phyloP scores from a whole-genome alignment of 2,888 invertebrate species.

The Pasiphila rectangulata region DNA sequence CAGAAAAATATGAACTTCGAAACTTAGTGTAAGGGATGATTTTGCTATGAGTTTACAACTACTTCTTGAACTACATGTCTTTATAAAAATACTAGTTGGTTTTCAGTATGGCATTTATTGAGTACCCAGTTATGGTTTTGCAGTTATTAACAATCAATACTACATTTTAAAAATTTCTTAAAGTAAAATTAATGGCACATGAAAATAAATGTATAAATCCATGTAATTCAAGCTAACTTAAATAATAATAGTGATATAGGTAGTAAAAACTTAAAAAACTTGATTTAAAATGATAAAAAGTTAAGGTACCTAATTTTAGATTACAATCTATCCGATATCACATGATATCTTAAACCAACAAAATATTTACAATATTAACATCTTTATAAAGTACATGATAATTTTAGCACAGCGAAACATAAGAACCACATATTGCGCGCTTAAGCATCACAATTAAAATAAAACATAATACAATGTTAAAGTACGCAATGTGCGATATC shows the following conservation, averaged over 20 bases:
- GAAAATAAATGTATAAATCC: conserved; percentile 7
- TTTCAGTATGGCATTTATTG: conserved; percentile 18
- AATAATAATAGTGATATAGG: conserved; percentile 4
- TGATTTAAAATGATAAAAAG: conserved; percentile 9
- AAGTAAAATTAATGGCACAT: conserved; percentile 15
- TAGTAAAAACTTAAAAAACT: conserved; percentile 7
- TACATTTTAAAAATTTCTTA: background rate
- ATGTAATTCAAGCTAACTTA: conserved; percentile 17
- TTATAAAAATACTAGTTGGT: conserved; percentile 7
- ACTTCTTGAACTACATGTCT: conserved; percentile 3
- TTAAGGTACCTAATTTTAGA: background rate
- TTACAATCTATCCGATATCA: background rate
- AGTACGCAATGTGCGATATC: background rate
- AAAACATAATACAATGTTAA: background rate
- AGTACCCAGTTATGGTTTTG: conserved; percentile 3
- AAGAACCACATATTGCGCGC: conserved; percentile 1
- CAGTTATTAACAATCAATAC: background rate
- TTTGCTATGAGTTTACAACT: too few relatives aligned
- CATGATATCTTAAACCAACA: conserved; percentile 7
- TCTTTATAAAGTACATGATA: conserved; percentile 6
- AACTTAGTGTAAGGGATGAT: too few relatives aligned
- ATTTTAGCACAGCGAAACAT: conserved; percentile 10
- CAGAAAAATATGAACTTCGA: too few relatives aligned
- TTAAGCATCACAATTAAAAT: background rate
- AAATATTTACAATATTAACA: conserved; percentile 24